Evolutionary conservation across 2,113 vertebrate species (phyloP).

Genomic region (Psittacus erithacus): DNA sequence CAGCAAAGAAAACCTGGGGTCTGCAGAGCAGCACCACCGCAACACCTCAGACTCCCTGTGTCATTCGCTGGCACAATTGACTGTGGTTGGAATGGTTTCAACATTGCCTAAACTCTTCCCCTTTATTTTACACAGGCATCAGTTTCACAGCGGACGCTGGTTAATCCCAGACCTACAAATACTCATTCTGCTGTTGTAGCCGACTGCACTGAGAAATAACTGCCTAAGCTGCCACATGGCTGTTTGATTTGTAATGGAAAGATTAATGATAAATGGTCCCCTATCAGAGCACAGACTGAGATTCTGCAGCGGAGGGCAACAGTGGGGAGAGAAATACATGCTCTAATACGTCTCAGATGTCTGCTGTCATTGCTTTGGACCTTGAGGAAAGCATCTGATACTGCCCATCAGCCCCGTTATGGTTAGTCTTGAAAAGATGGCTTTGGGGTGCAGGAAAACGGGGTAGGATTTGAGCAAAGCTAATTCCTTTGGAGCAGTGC

Average conservation of each 20-base stretch:
- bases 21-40: not conserved
- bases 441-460: not conserved
- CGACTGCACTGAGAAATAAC: not conserved
- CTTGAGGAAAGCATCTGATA: slow-evolving; percentile 21
- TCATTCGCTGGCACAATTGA: not conserved
- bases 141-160: not conserved
- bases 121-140: not conserved
- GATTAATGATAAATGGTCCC: not conserved
- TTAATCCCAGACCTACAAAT: not conserved
- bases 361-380: not conserved
- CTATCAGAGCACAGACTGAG: not conserved
- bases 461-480: slow-evolving; percentile 11
- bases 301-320: not conserved
- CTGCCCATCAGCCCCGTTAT: not conserved
- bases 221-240: not conserved
- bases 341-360: not conserved
- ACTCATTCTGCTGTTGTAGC: not conserved
- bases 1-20: not conserved
- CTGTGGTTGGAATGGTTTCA: not conserved
- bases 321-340: rapidly evolving
- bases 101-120: not conserved
- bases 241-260: slow-evolving; percentile 50
- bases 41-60: not conserved
- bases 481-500: not conserved
- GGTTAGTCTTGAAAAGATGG: slow-evolving; percentile 20